These are phyloP conservation scores for Connochaetes taurinus DNA, from an alignment of 2,113 vertebrate species.

Conservation along the genomic window DNA sequence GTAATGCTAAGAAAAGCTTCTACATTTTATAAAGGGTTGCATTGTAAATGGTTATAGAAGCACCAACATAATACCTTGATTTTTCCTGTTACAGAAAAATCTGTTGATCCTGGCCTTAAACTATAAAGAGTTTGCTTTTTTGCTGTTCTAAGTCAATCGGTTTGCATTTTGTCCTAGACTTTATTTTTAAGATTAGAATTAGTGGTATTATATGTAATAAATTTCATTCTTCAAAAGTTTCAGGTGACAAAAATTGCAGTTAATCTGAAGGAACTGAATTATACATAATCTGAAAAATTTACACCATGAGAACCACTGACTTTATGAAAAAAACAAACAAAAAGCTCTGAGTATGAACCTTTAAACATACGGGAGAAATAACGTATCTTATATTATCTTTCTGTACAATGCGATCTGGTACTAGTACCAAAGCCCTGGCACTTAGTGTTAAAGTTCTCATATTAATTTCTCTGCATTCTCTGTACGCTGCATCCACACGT, in stretches of 20 bases:
- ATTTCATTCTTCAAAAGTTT: slow-evolving; percentile 10
- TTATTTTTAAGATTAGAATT: slow-evolving; percentile 11
- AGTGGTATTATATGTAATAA: not conserved
- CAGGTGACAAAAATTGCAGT: not conserved
- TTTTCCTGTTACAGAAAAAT: not conserved
- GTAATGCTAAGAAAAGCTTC: not conserved
- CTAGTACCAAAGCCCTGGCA: not conserved
- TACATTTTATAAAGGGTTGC: not conserved
- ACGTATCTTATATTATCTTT: not conserved
- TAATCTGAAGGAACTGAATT: slow-evolving; percentile 35
- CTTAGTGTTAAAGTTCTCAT: slow-evolving; percentile 43
- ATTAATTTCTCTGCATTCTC: slow-evolving; percentile 35
- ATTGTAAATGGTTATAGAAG: not conserved
- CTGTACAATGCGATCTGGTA: not conserved
- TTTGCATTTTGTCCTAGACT: not conserved
- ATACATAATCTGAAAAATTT: slow-evolving; percentile 20
- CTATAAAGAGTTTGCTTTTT: not conserved
- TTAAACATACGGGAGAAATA: not conserved
- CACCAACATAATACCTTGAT: not conserved
- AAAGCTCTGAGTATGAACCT: not conserved
- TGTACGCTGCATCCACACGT: fast-evolving
- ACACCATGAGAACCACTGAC: not conserved
- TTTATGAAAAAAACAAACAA: not conserved
- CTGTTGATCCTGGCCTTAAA: not conserved
- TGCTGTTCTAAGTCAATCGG: not conserved